Evolutionary conservation across 2,888 invertebrate species (phyloP).

Genomic region (Xestia xanthographa): DNA sequence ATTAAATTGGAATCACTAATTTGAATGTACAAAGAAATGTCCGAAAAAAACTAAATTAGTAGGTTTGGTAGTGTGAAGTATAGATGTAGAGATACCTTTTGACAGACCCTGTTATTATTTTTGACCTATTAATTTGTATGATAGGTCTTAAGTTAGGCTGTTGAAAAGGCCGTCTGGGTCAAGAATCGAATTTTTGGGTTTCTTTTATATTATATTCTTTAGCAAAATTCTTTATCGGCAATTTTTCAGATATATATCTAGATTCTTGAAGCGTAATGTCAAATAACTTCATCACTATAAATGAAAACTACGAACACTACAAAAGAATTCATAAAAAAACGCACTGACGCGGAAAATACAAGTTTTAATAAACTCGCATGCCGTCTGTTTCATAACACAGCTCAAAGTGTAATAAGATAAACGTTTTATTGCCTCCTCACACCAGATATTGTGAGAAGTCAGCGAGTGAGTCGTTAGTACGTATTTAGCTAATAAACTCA

Average conservation of each 20-base stretch:
- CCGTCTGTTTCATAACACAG: conserved; percentile 54
- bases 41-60: conserved; percentile 24
- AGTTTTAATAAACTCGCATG: conserved; percentile 57
- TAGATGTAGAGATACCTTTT: background rate
- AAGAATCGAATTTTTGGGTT: background rate
- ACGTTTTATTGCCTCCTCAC: conserved; percentile 58
- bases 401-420: conserved; percentile 46
- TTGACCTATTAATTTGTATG: conserved; percentile 15
- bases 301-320: conserved; percentile 6
- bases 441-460: conserved; percentile 62
- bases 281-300: background rate
- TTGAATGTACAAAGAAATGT: conserved; percentile 39
- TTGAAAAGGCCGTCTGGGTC: background rate
- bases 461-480: conserved; percentile 63
- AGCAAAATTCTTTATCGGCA: background rate
- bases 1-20: conserved; percentile 53
- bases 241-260: background rate
- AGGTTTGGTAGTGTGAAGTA: background rate
- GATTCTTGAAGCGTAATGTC: background rate
- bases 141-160: background rate
- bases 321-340: conserved; percentile 30
- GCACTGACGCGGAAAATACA: conserved; percentile 43
- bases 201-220: background rate
- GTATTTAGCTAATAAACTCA: conserved; percentile 73
- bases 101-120: conserved; percentile 24